Base-by-base conservation (phyloP, 2,888 invertebrate species). In the Andricus quercusramuli region DNA sequence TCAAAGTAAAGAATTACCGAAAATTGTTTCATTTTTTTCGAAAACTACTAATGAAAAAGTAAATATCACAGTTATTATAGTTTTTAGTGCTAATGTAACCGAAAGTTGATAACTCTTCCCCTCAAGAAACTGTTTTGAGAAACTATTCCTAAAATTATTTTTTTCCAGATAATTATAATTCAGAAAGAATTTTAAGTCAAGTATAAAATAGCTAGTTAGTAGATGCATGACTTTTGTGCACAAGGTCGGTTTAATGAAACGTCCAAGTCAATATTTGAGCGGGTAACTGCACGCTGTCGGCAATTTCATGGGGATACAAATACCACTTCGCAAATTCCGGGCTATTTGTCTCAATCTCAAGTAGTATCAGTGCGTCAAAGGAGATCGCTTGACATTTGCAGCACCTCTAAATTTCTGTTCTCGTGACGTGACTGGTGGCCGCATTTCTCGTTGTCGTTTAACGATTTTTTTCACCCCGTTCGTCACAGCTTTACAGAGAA, bases 191-290 rank as follows among this genome's bases (percentile, higher is more conserved):
- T 51, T 8, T 8, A 25, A 62, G 15, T 62, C 9, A 62, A 22
- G 22, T 13, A 22, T 32, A 70, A 32, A 70, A 29, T 70, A 56
- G 11, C n/a, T 29, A n/a, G 9, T 25, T n/a, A 51, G 32, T 25
- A 47, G 17, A 32, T 20, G 56, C 51, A n/a, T 56, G 15, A 32
- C 67, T 74, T 74, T 32, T 56, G 74, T 32, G 32, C 56, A 13
- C n/a, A 32, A 56, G 15, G 51, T 56, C 56, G 32, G 51, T 56
- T 15, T 74, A 74, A 32, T 29, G 74, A 56, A 51, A 74, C 37
- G 81, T 83, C 79, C 80, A 66, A 78, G 85, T 85, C 85, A 84
- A 83, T 84, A 82, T 83, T 83, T 80, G 82, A 79, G 65, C 76
- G 80, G 83, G 81, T 83, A 81, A 66, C 68, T 41, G 44, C 62